Base-by-base conservation (phyloP, 2,888 invertebrate genomes). In the Tachina lurida region DNA sequence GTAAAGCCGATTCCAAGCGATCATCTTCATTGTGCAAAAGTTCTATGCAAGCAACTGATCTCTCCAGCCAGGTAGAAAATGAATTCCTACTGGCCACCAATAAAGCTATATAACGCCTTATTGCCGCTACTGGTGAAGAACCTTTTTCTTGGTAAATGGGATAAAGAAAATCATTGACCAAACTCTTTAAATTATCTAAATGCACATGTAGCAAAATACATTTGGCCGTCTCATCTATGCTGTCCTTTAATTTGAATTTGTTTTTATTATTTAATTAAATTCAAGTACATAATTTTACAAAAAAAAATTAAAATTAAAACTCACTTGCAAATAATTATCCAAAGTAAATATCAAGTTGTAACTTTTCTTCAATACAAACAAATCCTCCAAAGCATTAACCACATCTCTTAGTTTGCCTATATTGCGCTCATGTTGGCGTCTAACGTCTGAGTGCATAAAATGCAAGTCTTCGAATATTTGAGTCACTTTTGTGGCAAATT, bases 81-180 rank as follows among this genome's bases (percentile, higher is more conserved):
- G 90, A 89, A 68, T 90, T 91, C 10, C 90, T 89, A 84, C 91
- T 91, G 0, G 88, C 88, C 22, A 92, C 91, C 70, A 93, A 87
- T 62, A 91, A 90, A 0, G 89, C 74, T 15, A 93, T 91, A 54
- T 93, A 93, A 76, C 90, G 90, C 13, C 90, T 90, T 43, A 93
- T 90, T 1, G 91, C 91, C 12, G 88, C 86, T 2, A 90, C 87
- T 0, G 92, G 92, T 13, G 91, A 89, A 22, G 88, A 84, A 0
- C 93, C 93, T 77, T 90, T 91, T 65, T 92, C 92, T 88, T 91
- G 90, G 78, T 90, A 93, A 47, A 93, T 91, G 1, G 93, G 93
- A 88, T 91, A 91, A 4, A 93, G 77, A 76, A 93, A 93, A 71
- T 93, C 89, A 78, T 91, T 90, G 0, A 93, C 91, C 10, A 93